Conservation (phyloP, 92 coral and sea anemone species). For the Metridium senile region DNA sequence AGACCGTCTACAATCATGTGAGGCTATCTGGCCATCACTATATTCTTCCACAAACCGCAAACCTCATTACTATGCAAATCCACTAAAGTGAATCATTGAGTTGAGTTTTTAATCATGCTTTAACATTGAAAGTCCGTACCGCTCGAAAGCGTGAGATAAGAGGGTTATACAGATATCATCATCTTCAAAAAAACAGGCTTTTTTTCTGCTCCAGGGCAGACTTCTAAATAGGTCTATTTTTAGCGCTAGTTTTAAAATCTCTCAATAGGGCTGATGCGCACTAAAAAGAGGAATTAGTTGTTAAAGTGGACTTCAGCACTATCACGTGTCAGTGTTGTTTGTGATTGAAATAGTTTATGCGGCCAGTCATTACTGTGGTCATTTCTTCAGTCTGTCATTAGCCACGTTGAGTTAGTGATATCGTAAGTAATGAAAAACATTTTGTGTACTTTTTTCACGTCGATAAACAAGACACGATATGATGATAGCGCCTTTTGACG, state of each 20-base stretch:
- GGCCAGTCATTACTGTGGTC: not conserved
- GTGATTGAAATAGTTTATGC: not conserved
- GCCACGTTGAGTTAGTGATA: not conserved
- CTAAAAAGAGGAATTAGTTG: too few relatives aligned
- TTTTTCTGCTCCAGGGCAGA: not conserved
- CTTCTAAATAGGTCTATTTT: not conserved
- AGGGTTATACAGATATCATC: not conserved
- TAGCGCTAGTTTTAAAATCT: too few relatives aligned
- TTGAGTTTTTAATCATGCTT: conserved; percentile 2
- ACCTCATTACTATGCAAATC: conserved; percentile 2
- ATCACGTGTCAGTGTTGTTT: conserved; percentile 7
- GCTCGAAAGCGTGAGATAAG: conserved; percentile 4
- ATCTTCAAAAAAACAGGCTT: not conserved
- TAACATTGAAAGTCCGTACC: not conserved
- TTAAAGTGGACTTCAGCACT: too few relatives aligned
- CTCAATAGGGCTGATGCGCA: too few relatives aligned
- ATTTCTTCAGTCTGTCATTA: not conserved
- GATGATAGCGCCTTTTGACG: not conserved
- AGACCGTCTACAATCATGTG: not conserved
- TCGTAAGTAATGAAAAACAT: not conserved
- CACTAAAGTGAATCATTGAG: conserved; percentile 1
- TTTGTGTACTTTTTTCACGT: not conserved
- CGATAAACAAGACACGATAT: not conserved
- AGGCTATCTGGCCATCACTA: not conserved
- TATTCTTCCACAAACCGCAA: not conserved